Conservation (phyloP, 2,113 vertebrate genomes). For the Oophaga pumilio region DNA sequence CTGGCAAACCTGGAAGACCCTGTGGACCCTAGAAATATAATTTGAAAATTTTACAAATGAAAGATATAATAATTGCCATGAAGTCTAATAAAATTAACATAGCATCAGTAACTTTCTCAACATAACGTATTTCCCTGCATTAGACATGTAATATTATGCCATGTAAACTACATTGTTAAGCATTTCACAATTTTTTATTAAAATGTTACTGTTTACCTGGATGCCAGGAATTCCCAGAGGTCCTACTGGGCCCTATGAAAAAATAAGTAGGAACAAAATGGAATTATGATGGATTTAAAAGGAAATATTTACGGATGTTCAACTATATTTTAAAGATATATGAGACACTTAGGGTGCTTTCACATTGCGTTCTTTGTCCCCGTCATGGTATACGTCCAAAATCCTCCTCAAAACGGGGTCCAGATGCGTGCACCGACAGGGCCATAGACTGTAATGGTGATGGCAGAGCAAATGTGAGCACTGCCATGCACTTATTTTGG, state of each 20-base stretch:
- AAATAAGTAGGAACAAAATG: background rate
- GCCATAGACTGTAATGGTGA: no score
- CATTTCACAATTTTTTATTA: background rate
- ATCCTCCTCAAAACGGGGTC: no score
- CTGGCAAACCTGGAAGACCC: conserved; percentile 83
- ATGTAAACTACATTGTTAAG: background rate
- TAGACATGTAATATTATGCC: background rate
- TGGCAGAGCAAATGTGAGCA: no score
- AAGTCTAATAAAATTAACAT: background rate
- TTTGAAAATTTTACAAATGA: background rate
- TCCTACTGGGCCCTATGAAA: conserved; percentile 83
- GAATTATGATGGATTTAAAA: background rate
- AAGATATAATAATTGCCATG: background rate
- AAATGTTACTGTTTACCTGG: conserved; percentile 74
- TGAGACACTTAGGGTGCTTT: no score
- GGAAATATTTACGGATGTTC: background rate
- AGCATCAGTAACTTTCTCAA: background rate
- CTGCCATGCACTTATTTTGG: no score
- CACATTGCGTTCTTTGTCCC: no score
- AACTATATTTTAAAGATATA: background rate
- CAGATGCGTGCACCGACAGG: no score
- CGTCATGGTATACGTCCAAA: no score
- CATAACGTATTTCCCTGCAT: background rate
- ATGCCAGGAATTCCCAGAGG: conserved; percentile 82
- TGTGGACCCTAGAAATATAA: conserved; percentile 76